phyloP scores from a whole-genome alignment of 2,888 invertebrate species.

The Brachypalpus laphriformis region DNA sequence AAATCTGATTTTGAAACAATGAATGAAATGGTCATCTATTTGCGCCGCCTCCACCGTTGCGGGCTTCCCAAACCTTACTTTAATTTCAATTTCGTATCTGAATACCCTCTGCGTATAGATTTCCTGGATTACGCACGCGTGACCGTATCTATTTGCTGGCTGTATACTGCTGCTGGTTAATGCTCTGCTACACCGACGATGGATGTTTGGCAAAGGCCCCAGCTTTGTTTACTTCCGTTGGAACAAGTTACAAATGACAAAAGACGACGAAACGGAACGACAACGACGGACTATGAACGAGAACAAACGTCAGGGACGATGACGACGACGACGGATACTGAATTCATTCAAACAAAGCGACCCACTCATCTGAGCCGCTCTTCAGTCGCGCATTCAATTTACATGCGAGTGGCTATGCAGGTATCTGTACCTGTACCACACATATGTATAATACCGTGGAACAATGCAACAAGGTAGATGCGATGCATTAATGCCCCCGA shows the following conservation, averaged over 20 bases:
- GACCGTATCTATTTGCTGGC: conserved; percentile 53
- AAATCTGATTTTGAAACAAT: conserved; percentile 53
- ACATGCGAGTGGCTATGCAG: conserved; percentile 30
- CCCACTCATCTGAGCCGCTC: conserved; percentile 72
- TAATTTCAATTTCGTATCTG: conserved; percentile 40
- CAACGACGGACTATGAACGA: background rate
- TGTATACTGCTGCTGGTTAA: conserved; percentile 21
- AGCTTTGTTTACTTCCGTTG: conserved; percentile 66
- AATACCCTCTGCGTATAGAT: conserved; percentile 26
- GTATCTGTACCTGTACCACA: conserved; percentile 4
- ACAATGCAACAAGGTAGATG: conserved; percentile 54
- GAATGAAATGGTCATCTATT: conserved; percentile 61
- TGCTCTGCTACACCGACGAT: conserved; percentile 17
- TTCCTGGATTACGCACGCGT: conserved; percentile 74
- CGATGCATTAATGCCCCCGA: conserved; percentile 45
- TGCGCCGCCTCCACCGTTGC: background rate
- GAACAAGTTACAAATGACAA: conserved; percentile 72
- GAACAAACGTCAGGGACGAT: conserved; percentile 1
- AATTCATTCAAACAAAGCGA: conserved; percentile 68
- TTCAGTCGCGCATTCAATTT: conserved; percentile 59
- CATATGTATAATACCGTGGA: conserved; percentile 30
- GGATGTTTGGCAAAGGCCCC: conserved; percentile 48
- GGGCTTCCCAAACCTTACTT: conserved; percentile 36
- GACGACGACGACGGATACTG: conserved; percentile 11
- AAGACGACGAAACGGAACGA: conserved; percentile 67